Conservation (phyloP, 1,140 invertebrate genomes). For the Leptinotarsa defecta region DNA sequence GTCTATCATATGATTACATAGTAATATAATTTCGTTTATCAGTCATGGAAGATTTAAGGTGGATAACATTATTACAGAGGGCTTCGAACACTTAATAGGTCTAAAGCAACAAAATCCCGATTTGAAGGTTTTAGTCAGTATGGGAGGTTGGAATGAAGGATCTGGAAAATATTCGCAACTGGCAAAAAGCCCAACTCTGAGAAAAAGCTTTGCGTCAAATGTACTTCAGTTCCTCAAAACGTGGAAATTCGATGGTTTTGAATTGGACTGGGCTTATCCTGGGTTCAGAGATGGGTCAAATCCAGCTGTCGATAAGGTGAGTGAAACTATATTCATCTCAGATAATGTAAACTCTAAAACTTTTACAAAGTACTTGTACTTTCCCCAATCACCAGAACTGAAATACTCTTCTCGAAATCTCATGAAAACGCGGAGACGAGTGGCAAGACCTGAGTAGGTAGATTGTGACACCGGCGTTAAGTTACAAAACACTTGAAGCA, state of each 20-base stretch:
- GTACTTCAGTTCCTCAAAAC: conserved; percentile 66
- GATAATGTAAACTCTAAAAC: neutral
- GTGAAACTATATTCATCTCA: neutral
- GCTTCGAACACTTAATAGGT: conserved; percentile 55
- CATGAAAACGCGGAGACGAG: neutral
- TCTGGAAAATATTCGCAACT: conserved; percentile 59
- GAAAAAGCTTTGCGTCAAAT: conserved; percentile 55
- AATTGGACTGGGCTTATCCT: conserved; percentile 76
- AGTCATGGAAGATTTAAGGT: too few species aligned
- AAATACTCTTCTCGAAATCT: neutral
- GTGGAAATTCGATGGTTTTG: conserved; percentile 71
- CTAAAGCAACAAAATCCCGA: conserved; percentile 64
- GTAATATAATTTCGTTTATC: too few species aligned
- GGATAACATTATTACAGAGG: neutral
- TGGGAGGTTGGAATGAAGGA: conserved; percentile 76
- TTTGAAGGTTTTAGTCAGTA: conserved; percentile 69
- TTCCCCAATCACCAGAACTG: neutral
- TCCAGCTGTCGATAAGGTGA: neutral
- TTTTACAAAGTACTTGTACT: neutral
- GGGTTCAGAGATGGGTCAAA: conserved; percentile 63
- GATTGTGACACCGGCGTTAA: too few species aligned
- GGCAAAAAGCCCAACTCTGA: conserved; percentile 37
- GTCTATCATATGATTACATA: neutral
- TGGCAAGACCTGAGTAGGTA: too few species aligned
- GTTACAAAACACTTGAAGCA: too few species aligned